Conservation (phyloP, 2,797 vertebrate genomes). For the Babyrousa celebensis region DNA sequence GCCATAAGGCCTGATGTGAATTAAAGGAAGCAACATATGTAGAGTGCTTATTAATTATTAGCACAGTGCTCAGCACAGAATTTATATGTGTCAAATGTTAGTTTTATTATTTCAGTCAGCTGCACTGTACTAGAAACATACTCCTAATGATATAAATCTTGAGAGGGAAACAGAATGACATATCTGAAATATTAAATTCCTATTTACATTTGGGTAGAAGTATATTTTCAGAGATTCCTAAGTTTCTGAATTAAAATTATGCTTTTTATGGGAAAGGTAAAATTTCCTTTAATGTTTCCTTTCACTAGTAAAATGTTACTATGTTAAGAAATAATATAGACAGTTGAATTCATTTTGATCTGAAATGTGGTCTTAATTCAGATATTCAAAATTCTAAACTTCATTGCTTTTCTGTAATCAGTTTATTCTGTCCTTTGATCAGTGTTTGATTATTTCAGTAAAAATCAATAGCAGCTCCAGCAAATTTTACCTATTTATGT, state of each 20-base stretch:
- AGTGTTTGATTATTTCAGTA: constrained; percentile 32
- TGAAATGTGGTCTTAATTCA: constrained; percentile 41
- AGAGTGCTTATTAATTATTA: background rate
- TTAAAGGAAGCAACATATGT: background rate
- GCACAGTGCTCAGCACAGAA: background rate
- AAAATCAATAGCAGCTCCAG: background rate
- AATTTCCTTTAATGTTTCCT: constrained; percentile 19
- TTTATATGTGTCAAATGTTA: background rate
- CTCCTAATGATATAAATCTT: background rate
- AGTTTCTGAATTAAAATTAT: constrained; percentile 31
- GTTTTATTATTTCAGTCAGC: background rate
- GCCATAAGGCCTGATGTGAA: background rate
- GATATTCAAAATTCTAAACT: background rate
- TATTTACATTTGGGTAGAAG: background rate
- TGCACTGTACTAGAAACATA: background rate
- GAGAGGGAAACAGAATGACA: background rate
- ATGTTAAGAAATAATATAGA: background rate
- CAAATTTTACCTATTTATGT: background rate
- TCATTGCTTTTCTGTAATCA: background rate
- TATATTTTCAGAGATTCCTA: background rate
- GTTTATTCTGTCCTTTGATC: background rate
- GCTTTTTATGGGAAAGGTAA: background rate
- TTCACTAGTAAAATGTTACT: constrained; percentile 5
- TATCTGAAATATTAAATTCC: background rate
- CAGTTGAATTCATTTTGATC: background rate